These are phyloP conservation scores for Drosophila leonis DNA, from an alignment of 2,888 invertebrate genomes.

Conservation along the genomic window DNA sequence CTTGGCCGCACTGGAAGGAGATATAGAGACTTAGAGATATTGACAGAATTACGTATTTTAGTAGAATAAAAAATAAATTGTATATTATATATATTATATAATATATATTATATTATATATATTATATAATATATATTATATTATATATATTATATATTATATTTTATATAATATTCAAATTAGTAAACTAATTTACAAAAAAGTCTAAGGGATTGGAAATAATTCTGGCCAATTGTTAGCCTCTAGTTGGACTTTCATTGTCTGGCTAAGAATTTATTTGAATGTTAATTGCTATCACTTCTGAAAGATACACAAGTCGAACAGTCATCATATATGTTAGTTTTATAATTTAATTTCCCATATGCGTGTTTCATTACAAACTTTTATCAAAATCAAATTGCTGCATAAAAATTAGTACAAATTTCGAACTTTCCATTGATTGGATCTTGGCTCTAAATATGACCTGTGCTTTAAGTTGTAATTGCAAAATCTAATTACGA, in stretches of 20 bases:
- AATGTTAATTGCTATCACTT: neutral
- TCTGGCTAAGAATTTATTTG: neutral
- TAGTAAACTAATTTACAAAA: neutral
- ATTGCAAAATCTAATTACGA: too few relatives aligned
- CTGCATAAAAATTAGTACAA: too few relatives aligned
- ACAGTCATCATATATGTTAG: too few relatives aligned
- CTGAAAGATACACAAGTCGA: neutral
- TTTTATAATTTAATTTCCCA: neutral
- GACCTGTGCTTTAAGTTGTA: too few relatives aligned
- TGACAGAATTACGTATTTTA: neutral
- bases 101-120: too few relatives aligned
- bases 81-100: neutral
- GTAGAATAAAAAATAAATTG: neutral
- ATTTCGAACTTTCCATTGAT: too few relatives aligned
- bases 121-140: too few relatives aligned
- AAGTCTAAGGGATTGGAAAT: neutral
- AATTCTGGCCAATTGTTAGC: neutral
- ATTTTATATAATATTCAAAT: neutral
- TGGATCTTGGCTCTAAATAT: too few relatives aligned
- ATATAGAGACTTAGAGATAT: constrained; percentile 9
- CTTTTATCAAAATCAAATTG: too few relatives aligned
- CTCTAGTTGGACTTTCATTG: too few relatives aligned
- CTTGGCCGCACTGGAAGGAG: constrained; percentile 87
- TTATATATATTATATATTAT: neutral
- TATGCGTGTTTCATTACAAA: too few relatives aligned